Base-by-base conservation (phyloP, 2,113 vertebrate species). In the Caracal caracal region DNA sequence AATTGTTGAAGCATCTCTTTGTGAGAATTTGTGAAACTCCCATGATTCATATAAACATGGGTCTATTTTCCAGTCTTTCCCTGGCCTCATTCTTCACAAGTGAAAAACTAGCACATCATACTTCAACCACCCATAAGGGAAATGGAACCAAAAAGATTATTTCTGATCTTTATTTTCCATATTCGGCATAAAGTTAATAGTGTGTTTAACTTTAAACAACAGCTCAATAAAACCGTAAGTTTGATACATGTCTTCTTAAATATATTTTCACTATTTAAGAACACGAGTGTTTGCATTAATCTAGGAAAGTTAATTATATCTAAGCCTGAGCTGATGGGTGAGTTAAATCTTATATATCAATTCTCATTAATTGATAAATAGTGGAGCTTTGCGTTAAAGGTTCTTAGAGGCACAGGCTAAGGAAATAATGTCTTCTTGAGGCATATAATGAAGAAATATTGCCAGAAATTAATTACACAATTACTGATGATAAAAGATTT, bases 121-220 rank as follows among this genome's bases (percentile, higher is more conserved):
- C 59, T 9, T 87, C 19, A 30, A 66, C 61, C 22, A 89, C 24
- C 24, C 1, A n/a, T 17, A 73, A 66, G 6, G 71, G 26, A 6
- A 94, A 75, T 61, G 59, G 12, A 88, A 3, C 5, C 24, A 63
- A 4, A 17, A 40, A 59, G 12, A 78, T 56, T 0, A 78, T 53
- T 73, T 80, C 53, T 93, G 61, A n/a, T 24, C 33, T 83, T 88
- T 59, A 20, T 82, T 86, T 79, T 80, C 13, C 22, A 10, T 86
- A 59, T 24, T 35, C 56, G 83, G 7, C 2, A 47, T 35, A 56
- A 90, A 90, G 10, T 79, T 90, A 90, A 79, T n/a, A 82, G 4
- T 61, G 35, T 66, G n/a, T 93, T 96, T 93, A 83, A 22, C 33
- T 88, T 79, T 88, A 90, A 87, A 82, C 7, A 61, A 51, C 10